Evolutionary conservation across 2,113 vertebrate genomes (phyloP).

Genomic region (Peromyscus maniculatus): DNA sequence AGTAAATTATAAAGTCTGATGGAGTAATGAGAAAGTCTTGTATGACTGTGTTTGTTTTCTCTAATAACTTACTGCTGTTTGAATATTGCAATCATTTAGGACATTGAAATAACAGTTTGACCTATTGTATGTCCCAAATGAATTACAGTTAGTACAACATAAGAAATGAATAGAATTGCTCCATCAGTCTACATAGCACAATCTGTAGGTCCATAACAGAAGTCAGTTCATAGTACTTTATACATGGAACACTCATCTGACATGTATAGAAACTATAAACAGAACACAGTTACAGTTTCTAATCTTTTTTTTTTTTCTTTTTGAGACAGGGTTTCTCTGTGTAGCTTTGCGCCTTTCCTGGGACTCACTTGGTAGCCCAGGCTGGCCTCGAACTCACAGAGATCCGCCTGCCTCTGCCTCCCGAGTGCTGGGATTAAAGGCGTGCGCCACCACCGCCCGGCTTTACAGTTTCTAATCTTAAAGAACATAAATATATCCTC

Average conservation of each 20-base stretch:
- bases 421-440: no score
- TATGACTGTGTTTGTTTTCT: background rate
- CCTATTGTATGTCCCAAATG: background rate
- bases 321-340: no score
- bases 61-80: background rate
- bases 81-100: background rate
- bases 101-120: conserved; percentile 20
- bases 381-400: no score
- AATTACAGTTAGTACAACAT: background rate
- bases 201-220: background rate
- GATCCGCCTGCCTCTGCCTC: no score
- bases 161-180: background rate
- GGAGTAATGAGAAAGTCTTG: conserved; percentile 6
- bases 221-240: background rate
- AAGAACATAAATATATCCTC: background rate
- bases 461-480: background rate
- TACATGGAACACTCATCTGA: background rate
- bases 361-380: no score
- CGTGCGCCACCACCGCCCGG: no score
- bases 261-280: conserved; percentile 1
- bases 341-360: no score
- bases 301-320: no score
- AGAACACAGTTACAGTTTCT: background rate
- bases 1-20: conserved; percentile 27
- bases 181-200: background rate